phyloP scores from a whole-genome alignment of 2,888 invertebrate genomes.

The Cartodere bifasciata region DNA sequence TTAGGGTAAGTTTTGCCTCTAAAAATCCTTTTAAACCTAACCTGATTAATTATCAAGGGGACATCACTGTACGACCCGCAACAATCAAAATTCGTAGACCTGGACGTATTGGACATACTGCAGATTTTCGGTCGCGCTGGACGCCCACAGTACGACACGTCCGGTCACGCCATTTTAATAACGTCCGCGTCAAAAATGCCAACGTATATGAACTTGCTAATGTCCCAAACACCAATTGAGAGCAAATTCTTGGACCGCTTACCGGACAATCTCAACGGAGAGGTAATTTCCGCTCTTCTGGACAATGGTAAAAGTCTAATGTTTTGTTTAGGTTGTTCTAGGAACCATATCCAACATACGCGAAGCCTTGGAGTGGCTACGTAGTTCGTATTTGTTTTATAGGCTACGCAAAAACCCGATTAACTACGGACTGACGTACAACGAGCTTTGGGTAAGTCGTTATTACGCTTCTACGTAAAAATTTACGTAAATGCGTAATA shows the following conservation, averaged over 20 bases:
- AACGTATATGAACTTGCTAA: constrained; percentile 86
- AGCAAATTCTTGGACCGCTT: constrained; percentile 87
- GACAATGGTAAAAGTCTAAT: constrained; percentile 5
- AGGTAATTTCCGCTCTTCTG: constrained; percentile 42
- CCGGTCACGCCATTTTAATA: constrained; percentile 91
- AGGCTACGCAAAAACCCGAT: constrained; percentile 87
- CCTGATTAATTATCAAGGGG: constrained; percentile 2
- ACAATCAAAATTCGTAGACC: constrained; percentile 83
- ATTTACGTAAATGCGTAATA: too few relatives aligned
- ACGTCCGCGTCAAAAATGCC: constrained; percentile 84
- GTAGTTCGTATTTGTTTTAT: constrained; percentile 92
- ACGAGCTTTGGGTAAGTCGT: constrained; percentile 46
- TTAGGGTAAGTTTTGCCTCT: constrained; percentile 48
- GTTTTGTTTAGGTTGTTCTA: constrained; percentile 55
- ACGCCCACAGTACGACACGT: constrained; percentile 91
- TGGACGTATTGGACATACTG: constrained; percentile 92
- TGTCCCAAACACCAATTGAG: constrained; percentile 96
- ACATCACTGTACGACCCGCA: constrained; percentile 97
- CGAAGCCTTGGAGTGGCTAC: constrained; percentile 96
- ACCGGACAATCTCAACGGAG: constrained; percentile 96
- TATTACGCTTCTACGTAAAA: constrained; percentile 1
- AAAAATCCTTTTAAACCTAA: not conserved
- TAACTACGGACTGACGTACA: constrained; percentile 54
- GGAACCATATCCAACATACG: constrained; percentile 94
- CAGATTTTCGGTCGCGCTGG: constrained; percentile 99